Evolutionary conservation across 2,888 invertebrate genomes (phyloP).

Genomic region (Sepioteuthis lessoniana): DNA sequence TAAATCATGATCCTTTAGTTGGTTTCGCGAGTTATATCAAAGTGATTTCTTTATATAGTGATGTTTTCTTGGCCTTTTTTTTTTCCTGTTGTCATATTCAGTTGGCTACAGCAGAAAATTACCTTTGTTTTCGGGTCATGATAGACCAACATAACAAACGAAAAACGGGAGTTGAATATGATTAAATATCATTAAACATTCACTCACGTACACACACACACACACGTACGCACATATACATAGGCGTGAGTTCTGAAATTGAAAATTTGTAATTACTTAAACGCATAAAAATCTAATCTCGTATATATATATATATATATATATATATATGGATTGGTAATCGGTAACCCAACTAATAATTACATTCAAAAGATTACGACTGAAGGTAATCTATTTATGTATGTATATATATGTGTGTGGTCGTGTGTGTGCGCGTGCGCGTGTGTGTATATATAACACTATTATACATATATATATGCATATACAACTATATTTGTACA

Average conservation of each 20-base stretch:
- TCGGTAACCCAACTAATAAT: neutral
- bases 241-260: neutral
- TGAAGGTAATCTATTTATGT: neutral
- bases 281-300: neutral
- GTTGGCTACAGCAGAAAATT: too few species aligned
- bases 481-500: constrained; percentile 24
- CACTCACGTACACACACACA: neutral
- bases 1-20: too few species aligned
- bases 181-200: neutral
- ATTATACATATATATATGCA: neutral
- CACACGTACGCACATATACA: neutral
- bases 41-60: too few species aligned
- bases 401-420: neutral
- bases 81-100: too few species aligned
- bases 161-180: neutral
- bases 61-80: too few species aligned
- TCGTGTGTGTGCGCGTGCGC: too few species aligned
- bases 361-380: neutral
- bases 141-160: neutral
- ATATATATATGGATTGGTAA: neutral
- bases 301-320: neutral
- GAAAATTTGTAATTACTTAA: neutral
- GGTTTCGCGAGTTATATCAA: too few species aligned
- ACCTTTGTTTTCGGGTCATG: neutral
- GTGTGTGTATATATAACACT: too few species aligned